These are phyloP conservation scores for Merluccius polli DNA, from an alignment of 2,797 vertebrate genomes.

Conservation along the genomic window DNA sequence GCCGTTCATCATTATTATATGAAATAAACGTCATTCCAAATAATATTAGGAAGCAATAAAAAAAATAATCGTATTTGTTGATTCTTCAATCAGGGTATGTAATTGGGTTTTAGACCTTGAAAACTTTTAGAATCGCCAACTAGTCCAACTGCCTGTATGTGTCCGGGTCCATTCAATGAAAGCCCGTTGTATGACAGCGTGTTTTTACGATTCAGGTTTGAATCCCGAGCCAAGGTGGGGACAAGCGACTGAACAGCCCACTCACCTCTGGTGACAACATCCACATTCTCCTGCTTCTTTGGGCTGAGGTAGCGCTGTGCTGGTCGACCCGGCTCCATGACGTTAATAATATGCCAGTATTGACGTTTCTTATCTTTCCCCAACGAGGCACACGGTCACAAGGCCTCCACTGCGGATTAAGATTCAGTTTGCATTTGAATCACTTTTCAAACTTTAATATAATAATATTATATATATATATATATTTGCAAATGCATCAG, in stretches of 20 bases:
- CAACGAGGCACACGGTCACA: background rate
- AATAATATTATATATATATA: background rate
- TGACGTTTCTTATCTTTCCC: background rate
- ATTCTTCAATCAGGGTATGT: background rate
- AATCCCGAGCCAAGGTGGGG: background rate
- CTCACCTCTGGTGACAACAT: no score
- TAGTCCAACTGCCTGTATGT: background rate
- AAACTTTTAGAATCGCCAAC: background rate
- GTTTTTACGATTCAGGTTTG: background rate
- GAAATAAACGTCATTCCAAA: background rate
- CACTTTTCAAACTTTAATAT: background rate
- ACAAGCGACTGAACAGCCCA: no score
- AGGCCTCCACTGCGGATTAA: background rate
- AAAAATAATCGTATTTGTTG: background rate
- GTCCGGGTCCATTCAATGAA: background rate
- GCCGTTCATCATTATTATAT: constrained; percentile 19
- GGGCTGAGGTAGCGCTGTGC: no score
- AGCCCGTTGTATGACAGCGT: background rate
- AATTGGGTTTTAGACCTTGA: constrained; percentile 7
- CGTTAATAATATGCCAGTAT: background rate
- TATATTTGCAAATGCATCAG: background rate
- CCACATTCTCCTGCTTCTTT: no score
- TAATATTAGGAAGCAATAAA: constrained; percentile 6
- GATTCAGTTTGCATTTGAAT: background rate
- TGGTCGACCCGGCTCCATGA: background rate